Base-by-base conservation (phyloP, 2,113 vertebrate species). In the Lepus americanus region DNA sequence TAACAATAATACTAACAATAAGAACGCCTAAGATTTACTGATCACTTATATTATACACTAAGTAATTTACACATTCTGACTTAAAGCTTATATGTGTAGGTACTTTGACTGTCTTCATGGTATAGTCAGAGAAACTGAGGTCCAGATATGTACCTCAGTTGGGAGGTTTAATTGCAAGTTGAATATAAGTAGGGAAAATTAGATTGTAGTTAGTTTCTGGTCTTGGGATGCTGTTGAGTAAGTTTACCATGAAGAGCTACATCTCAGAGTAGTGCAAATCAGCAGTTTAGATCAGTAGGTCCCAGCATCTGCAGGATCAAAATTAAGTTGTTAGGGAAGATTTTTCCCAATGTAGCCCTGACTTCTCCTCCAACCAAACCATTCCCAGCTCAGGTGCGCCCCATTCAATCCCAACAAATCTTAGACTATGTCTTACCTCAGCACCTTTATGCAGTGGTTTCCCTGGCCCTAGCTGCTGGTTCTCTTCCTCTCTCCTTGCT, bases 251-350 rank as follows among this genome's bases (percentile, higher is more conserved):
- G 36, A 82, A 70, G 23, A 6, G 5, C 16, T n/a, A 27, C 3
- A 0, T 13, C 36, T 89, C 59, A 87, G 23, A 73, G 14, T 22
- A 22, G 4, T 5, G 1, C n/a, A 82, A 63, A 79, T 22, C 9
- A 25, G 19, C 72, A 29, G 20, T 72, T 63, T 61, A 59, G 55
- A 59, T 59, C 55, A 59, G 55, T 59, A 59, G 55, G 14, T 59
- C 61, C 7, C 59, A 90, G 9, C 51, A 16, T 89, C 55, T 51
- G 1, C 55, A 89, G 36, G 59, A 39, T 73, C 67, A 92, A 77
- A 90, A n/a, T 39, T 67, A 92, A 87, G 23, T 83, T 76, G n/a
- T 81, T 82, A 63, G 29, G 29, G 49, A 83, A 73, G 78, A 69
- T 61, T 25, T 29, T 84, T 36, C 33, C 19, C 69, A 55, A 0